Conservation (phyloP, 2,888 invertebrate species). For the Eretmocerus hayati region DNA sequence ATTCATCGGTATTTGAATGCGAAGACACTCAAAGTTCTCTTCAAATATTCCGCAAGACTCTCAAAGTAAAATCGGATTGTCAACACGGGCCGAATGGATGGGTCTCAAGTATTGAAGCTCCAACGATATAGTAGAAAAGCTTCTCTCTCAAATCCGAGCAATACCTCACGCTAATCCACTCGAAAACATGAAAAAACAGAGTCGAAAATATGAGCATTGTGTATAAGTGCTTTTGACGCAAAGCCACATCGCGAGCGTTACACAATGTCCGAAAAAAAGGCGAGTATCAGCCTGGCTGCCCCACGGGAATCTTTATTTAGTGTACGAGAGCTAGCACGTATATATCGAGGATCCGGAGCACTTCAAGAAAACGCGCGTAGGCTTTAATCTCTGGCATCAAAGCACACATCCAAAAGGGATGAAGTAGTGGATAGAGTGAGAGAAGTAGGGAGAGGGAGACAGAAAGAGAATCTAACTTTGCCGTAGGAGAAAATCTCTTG, state of each 20-base stretch:
- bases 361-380: constrained; percentile 1
- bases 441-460: background rate
- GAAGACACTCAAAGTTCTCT: too few relatives aligned
- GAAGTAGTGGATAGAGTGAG: too few relatives aligned
- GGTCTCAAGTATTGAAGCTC: too few relatives aligned
- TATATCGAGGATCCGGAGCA: constrained; percentile 7
- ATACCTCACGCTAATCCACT: too few relatives aligned
- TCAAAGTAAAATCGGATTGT: too few relatives aligned
- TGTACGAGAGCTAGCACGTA: constrained; percentile 11
- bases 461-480: background rate
- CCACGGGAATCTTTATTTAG: constrained; percentile 17
- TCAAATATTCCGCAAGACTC: too few relatives aligned
- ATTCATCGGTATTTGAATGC: too few relatives aligned
- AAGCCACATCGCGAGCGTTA: constrained; percentile 7
- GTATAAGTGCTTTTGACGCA: constrained; percentile 10
- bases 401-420: too few relatives aligned
- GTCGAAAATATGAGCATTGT: constrained; percentile 21
- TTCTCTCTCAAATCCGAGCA: too few relatives aligned
- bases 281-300: background rate
- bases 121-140: too few relatives aligned
- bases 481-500: constrained; percentile 6
- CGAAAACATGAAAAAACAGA: too few relatives aligned
- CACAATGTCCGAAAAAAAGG: constrained; percentile 8
- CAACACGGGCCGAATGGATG: too few relatives aligned
- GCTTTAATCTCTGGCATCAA: constrained; percentile 17